Evolutionary conservation across 2,113 vertebrate species (phyloP).

Genomic region (Varanus salvator): DNA sequence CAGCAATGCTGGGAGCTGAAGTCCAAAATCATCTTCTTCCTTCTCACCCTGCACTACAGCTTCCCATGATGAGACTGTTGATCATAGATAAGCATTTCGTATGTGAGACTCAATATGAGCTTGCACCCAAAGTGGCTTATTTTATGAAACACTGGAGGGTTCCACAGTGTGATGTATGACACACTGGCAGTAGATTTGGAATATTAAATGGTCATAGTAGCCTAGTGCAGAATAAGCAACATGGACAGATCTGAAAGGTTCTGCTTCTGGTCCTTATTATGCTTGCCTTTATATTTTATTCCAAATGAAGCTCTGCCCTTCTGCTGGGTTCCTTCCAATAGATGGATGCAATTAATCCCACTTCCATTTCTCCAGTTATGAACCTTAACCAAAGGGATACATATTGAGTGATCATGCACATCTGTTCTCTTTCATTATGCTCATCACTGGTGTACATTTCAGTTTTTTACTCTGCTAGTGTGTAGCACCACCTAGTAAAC

Average conservation of each 20-base stretch:
- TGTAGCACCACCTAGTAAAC: background rate
- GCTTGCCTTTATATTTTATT: background rate
- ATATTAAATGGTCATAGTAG: background rate
- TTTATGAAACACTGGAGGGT: background rate
- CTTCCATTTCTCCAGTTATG: background rate
- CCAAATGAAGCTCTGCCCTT: background rate
- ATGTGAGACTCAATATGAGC: background rate
- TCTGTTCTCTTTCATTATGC: background rate
- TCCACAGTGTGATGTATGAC: background rate
- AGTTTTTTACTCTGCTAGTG: too few relatives aligned
- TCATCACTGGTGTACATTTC: conserved; percentile 3
- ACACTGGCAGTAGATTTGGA: background rate
- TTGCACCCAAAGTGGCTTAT: background rate
- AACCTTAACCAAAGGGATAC: background rate
- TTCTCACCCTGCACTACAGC: background rate
- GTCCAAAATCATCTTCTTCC: too few relatives aligned
- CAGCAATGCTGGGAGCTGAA: too few relatives aligned
- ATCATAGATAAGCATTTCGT: background rate
- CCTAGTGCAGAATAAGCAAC: background rate
- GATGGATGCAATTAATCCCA: background rate
- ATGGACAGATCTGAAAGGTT: background rate
- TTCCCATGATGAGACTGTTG: background rate
- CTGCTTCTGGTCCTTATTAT: background rate
- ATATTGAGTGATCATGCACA: background rate
- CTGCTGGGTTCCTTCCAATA: background rate